Evolutionary conservation across 2,113 vertebrate genomes (phyloP).

Genomic region (Penelope pileata): DNA sequence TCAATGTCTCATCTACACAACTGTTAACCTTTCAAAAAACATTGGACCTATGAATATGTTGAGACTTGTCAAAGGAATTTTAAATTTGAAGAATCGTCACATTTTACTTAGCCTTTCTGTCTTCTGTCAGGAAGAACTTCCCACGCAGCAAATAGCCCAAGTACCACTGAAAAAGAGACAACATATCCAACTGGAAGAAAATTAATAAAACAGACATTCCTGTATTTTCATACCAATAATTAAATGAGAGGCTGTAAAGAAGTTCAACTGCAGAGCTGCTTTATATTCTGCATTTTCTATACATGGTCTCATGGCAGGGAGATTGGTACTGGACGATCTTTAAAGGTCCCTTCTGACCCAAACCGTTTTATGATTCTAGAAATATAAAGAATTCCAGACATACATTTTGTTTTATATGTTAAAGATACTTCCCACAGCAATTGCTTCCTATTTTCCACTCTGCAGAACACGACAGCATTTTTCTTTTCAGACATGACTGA

Average conservation of each 20-base stretch:
- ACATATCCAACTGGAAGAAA: not conserved
- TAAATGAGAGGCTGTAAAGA: not conserved
- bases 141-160: not conserved
- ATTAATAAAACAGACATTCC: not conserved
- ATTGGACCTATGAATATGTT: not conserved
- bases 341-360: not conserved
- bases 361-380: not conserved
- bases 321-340: not conserved
- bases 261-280: not conserved
- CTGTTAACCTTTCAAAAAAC: not conserved
- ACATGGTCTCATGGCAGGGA: not conserved
- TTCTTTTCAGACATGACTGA: not conserved
- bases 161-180: not conserved
- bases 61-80: not conserved
- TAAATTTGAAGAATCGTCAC: not conserved
- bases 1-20: not conserved
- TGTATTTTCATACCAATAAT: not conserved
- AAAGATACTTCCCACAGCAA: not conserved
- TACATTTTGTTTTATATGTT: not conserved
- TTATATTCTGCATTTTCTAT: not conserved
- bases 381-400: not conserved
- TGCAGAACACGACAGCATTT: not conserved
- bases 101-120: not conserved
- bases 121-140: not conserved
- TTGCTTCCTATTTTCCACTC: not conserved